Base-by-base conservation (phyloP, 30 jellyfish, hydroid and myxozoan genomes). In the Aurelia sp. region DNA sequence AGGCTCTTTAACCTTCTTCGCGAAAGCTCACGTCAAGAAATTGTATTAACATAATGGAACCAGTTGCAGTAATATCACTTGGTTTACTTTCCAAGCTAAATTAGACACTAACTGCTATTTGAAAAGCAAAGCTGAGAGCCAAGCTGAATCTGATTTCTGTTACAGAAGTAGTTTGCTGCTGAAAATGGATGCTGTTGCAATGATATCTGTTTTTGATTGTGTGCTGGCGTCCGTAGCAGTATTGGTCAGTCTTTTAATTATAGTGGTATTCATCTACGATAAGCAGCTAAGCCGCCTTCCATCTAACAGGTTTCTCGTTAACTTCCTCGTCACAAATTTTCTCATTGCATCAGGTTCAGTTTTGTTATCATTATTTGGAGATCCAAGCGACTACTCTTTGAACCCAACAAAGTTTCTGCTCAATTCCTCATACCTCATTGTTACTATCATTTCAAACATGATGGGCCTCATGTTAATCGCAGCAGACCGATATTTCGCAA, bases 401-500 rank as follows among this genome's bases (percentile, higher is more conserved):
- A 40, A 67, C 52, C 91, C 84, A 5, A 21, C 4, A 9, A 50
- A 48, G 20, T 69, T 67, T 31, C 74, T 85, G 59, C 20, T 85
- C 4, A 52, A 31, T 38, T 57, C 82, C 57, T 62, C 81, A 48
- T 55, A 17, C 51, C 53, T 85, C 47, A 50, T 85, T 15, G 27
- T 55, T 12, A 21, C 86, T n/a, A 27, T 85, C 17, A 73, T 76
- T 17, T 76, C 89, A 17, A 52, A 81, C 18, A 16, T 47, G 2
- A 48, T 85, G 3, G 62, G 81, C 68, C 95, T 85, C 35, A 5
- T 33, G 30, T 66, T 76, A 9, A 51, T 85, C 64, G 27, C 95
- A 41, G 73, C 75, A 10, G 95, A 85, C 64, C 88, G 89, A 21
- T 85, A 64, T 82, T 48, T 55, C 41, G 95, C 95, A 12, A 74